Evolutionary conservation across 1,140 invertebrate species (phyloP).

Genomic region (Mycetomoellerius zeteki): DNA sequence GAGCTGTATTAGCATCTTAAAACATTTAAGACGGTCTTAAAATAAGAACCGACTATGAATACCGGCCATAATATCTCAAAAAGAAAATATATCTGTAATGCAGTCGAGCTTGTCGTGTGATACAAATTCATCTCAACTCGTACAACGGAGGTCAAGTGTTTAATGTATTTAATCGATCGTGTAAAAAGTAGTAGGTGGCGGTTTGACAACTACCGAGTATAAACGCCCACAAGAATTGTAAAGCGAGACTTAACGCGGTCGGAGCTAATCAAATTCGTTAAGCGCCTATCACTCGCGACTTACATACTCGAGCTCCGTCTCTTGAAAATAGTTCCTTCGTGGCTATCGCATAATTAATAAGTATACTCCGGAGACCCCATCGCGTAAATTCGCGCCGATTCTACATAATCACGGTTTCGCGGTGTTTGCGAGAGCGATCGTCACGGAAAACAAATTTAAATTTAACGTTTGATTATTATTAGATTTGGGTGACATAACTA

Average conservation of each 20-base stretch:
- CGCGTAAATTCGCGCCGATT: conserved; percentile 5
- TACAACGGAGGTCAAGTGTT: conserved; percentile 49
- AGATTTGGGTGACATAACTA: conserved; percentile 28
- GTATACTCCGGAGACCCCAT: background rate
- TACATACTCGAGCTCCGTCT: conserved; percentile 5
- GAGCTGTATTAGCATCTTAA: no score
- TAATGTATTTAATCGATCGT: conserved; percentile 59
- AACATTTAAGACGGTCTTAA: no score
- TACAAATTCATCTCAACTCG: background rate
- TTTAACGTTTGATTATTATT: background rate
- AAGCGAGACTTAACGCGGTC: conserved; percentile 52
- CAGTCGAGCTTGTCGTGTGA: background rate
- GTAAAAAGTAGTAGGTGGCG: conserved; percentile 45
- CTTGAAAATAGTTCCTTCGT: conserved; percentile 39
- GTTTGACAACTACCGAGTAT: conserved; percentile 70
- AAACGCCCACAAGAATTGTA: conserved; percentile 68
- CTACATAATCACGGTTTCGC: background rate
- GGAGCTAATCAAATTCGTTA: conserved; percentile 70
- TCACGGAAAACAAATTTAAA: background rate
- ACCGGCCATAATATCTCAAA: background rate
- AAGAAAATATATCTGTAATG: background rate
- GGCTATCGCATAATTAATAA: conserved; percentile 52
- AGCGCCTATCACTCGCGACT: conserved; percentile 51
- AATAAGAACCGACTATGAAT: no score
- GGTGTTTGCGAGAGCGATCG: background rate